Percentiles rank a stretch among this genome's conserved stretches.
Evolutionary conservation across 2,113 vertebrate genomes (phyloP).

Genomic region (Hirundichthys speculiger): DNA sequence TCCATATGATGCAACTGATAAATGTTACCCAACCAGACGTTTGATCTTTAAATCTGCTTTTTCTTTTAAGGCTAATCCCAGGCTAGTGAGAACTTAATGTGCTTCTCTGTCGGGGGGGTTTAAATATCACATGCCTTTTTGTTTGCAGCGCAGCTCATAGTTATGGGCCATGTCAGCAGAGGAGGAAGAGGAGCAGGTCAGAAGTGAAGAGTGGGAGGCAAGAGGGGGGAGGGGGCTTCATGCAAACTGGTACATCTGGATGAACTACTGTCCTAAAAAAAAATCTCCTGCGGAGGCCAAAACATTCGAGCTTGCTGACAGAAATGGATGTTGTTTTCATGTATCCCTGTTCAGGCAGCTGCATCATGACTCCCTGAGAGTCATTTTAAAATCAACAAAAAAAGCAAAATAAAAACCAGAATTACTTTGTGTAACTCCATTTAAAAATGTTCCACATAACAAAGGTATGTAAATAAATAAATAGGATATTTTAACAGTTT

Average conservation of each 20-base stretch:
- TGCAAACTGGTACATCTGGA: constrained; percentile 30
- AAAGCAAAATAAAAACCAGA: too few species aligned
- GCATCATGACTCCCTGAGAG: constrained; percentile 1
- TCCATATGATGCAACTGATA: too few species aligned
- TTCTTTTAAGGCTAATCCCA: constrained; percentile 23
- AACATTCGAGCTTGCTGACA: constrained; percentile 12
- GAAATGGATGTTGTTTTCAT: constrained; percentile 3
- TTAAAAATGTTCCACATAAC: too few species aligned
- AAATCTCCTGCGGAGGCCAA: not conserved
- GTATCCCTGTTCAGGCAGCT: constrained; percentile 13
- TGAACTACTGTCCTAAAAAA: constrained; percentile 4
- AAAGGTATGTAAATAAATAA: too few species aligned
- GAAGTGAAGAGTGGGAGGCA: constrained; percentile 9
- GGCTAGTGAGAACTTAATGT: constrained; percentile 38
- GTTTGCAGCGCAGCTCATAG: constrained; percentile 36
- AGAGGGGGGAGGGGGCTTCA: constrained; percentile 1
- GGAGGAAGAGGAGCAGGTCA: constrained; percentile 30
- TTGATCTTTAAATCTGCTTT: not conserved
- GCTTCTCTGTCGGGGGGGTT: constrained; percentile 8
- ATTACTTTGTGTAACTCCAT: not conserved
- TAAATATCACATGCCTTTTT: constrained; percentile 52
- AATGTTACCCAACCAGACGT: not conserved
- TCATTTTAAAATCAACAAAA: not conserved
- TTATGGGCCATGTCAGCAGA: constrained; percentile 29
- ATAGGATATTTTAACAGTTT: too few species aligned